Evolutionary conservation across 2,113 vertebrate genomes (phyloP).

Genomic region (Meriones unguiculatus): DNA sequence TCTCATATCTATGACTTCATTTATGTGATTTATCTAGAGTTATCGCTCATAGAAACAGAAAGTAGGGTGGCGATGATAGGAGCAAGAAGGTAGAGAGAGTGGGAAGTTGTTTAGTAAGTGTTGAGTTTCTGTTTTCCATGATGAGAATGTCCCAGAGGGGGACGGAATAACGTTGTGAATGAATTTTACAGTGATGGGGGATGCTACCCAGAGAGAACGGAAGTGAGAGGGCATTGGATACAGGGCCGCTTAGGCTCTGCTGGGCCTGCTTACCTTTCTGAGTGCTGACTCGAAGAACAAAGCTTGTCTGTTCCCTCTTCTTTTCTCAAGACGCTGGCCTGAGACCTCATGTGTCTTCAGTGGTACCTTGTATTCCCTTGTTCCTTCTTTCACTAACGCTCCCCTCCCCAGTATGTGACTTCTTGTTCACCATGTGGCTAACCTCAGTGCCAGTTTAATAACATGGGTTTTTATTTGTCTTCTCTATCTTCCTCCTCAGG

Average conservation of each 20-base stretch:
- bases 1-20: background rate
- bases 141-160: background rate
- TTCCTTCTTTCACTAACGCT: background rate
- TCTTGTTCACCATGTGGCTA: background rate
- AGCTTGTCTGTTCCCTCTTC: background rate
- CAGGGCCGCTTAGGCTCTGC: background rate
- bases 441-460: background rate
- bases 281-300: background rate
- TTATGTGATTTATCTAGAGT: background rate
- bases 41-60: slow-evolving; percentile 18
- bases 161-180: background rate
- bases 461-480: background rate
- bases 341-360: background rate
- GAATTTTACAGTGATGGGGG: background rate
- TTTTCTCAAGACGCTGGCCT: background rate
- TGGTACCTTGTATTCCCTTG: background rate
- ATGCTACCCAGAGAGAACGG: background rate
- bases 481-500: background rate
- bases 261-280: background rate
- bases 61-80: background rate
- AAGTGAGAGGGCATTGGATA: too few relatives aligned
- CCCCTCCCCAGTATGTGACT: background rate
- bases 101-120: background rate
- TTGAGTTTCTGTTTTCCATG: slow-evolving; percentile 48
- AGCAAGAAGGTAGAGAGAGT: background rate